phyloP scores from a whole-genome alignment of 2,888 invertebrate species.

The Hermaeophaga mercurialis region DNA sequence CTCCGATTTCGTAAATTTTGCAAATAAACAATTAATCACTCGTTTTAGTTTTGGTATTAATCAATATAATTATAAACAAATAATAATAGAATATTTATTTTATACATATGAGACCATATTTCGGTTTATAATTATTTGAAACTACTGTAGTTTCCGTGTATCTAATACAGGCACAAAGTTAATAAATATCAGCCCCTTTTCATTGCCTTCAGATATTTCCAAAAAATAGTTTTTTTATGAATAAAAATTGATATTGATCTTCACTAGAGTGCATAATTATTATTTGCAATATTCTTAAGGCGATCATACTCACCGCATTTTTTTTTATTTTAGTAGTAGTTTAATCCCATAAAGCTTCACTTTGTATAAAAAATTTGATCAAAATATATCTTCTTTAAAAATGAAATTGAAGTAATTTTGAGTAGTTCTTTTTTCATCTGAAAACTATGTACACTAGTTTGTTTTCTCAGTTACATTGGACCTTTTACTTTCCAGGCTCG shows the following conservation, averaged over 20 bases:
- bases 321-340: slow-evolving; percentile 8
- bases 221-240: too few relatives aligned
- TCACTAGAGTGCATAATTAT: too few relatives aligned
- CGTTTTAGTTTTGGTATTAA: too few relatives aligned
- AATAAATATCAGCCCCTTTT: too few relatives aligned
- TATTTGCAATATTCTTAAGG: slow-evolving; percentile 18
- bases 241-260: too few relatives aligned
- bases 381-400: slow-evolving; percentile 38
- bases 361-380: slow-evolving; percentile 37
- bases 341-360: slow-evolving; percentile 29
- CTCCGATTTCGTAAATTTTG: background rate
- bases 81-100: too few relatives aligned
- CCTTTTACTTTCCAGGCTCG: slow-evolving; percentile 40
- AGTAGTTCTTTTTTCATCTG: slow-evolving; percentile 29
- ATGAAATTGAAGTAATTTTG: slow-evolving; percentile 34
- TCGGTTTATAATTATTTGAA: too few relatives aligned
- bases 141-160: too few relatives aligned
- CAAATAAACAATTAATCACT: slow-evolving; percentile 8
- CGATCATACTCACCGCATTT: slow-evolving; percentile 15
- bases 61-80: too few relatives aligned
- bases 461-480: slow-evolving; percentile 12
- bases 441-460: slow-evolving; percentile 33
- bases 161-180: too few relatives aligned
- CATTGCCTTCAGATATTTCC: too few relatives aligned
- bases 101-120: too few relatives aligned